Conservation (phyloP, 2,888 invertebrate species). For the Erebia ligea region DNA sequence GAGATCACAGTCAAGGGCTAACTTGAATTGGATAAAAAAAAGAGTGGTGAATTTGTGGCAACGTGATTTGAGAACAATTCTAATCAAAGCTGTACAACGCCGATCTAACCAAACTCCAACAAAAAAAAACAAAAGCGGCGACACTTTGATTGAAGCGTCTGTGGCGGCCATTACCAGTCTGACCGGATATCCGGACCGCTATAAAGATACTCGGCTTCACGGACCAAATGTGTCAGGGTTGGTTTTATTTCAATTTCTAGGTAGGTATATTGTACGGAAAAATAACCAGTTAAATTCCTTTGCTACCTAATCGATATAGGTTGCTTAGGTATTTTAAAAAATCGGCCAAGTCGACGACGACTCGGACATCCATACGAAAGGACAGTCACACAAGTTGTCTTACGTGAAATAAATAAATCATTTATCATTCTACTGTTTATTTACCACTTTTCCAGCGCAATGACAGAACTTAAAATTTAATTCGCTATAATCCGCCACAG, state of each 20-base stretch:
- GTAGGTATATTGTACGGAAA: neutral
- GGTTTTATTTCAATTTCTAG: neutral
- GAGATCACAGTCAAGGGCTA: neutral
- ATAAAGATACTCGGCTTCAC: slow-evolving; percentile 44
- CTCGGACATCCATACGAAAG: no score
- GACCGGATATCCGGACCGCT: slow-evolving; percentile 46
- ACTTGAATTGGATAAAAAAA: no score
- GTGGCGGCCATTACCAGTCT: slow-evolving; percentile 39
- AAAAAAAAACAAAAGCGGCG: slow-evolving; percentile 6
- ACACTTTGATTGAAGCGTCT: slow-evolving; percentile 42
- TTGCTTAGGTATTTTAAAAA: no score
- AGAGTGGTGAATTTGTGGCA: neutral
- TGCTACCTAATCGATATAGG: no score
- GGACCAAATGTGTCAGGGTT: neutral
- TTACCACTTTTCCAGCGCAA: no score
- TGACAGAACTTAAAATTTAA: no score
- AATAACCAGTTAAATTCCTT: neutral
- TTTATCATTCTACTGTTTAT: no score
- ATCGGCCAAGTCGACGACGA: no score
- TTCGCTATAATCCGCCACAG: no score
- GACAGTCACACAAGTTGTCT: no score
- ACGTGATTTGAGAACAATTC: neutral
- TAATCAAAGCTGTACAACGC: neutral
- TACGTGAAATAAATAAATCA: no score
- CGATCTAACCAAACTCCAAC: neutral